A percentile compares a stretch with the other conserved stretches of the same genome.
Conservation (phyloP, 1,140 invertebrate species). For the Aphaenogaster rudis region DNA sequence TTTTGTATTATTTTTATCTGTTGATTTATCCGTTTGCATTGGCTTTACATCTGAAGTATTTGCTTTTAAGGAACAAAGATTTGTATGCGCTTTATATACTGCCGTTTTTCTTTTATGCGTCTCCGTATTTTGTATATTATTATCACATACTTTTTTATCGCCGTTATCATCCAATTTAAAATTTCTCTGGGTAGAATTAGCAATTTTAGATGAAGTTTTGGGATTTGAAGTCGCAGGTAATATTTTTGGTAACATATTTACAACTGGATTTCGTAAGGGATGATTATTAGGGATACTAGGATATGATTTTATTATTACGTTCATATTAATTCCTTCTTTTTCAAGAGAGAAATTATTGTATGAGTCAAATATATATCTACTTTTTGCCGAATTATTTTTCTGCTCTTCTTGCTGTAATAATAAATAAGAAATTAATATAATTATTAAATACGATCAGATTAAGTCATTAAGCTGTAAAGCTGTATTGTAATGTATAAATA, state of each 20-base stretch:
- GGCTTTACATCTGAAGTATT: slow-evolving; percentile 17
- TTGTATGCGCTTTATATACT: neutral
- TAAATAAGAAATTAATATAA: slow-evolving; percentile 47
- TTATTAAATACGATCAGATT: slow-evolving; percentile 1
- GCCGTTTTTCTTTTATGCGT: neutral
- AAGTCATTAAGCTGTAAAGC: neutral
- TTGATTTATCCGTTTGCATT: neutral
- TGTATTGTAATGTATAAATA: slow-evolving; percentile 4
- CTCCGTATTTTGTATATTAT: neutral
- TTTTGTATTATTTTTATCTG: slow-evolving; percentile 37
- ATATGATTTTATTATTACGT: slow-evolving; percentile 26
- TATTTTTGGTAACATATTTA: slow-evolving; percentile 85
- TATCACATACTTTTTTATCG: slow-evolving; percentile 12
- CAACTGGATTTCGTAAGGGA: slow-evolving; percentile 79
- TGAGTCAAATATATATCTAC: slow-evolving; percentile 55
- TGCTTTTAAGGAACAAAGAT: neutral
- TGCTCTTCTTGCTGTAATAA: slow-evolving; percentile 43
- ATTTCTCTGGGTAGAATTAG: slow-evolving; percentile 7
- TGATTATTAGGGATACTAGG: slow-evolving; percentile 61
- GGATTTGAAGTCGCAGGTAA: slow-evolving; percentile 55
- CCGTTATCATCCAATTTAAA: neutral
- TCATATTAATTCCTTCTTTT: slow-evolving; percentile 52
- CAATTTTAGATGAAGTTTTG: slow-evolving; percentile 26
- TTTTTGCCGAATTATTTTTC: slow-evolving; percentile 60
- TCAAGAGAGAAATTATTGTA: slow-evolving; percentile 41